A percentile compares a stretch with the other conserved stretches of the same genome.
These are phyloP conservation scores for Phortica variegata DNA, from an alignment of 1,140 invertebrate species.

Conservation along the genomic window DNA sequence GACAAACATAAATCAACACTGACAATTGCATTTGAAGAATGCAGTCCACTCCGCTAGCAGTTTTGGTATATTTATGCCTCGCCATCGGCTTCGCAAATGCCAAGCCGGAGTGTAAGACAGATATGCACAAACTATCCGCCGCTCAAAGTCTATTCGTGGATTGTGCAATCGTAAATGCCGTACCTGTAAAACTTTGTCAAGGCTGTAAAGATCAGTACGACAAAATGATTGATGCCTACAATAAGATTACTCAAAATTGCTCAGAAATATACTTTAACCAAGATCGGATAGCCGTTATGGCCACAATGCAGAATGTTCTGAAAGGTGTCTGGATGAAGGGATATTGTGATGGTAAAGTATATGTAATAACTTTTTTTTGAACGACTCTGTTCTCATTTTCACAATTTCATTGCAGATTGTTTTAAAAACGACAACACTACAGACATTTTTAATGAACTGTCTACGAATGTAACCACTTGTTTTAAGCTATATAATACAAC, in stretches of 20 bases:
- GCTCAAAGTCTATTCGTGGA: conserved; percentile 2
- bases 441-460: conserved; percentile 3
- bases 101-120: no score
- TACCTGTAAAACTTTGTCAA: conserved; percentile 12
- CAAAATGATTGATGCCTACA: not conserved
- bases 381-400: no score
- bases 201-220: not conserved
- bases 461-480: not conserved
- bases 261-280: conserved; percentile 10
- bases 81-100: no score
- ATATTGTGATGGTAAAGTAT: conserved; percentile 15
- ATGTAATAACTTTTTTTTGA: not conserved
- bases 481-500: not conserved
- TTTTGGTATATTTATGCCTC: no score
- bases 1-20: no score
- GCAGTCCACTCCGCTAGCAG: no score
- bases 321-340: conserved; percentile 8
- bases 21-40: no score
- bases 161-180: conserved; percentile 10
- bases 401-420: conserved; percentile 6
- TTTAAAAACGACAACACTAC: conserved; percentile 3
- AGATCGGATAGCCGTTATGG: conserved; percentile 17
- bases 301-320: conserved; percentile 7
- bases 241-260: conserved; percentile 7
- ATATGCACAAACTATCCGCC: conserved; percentile 3